Evolutionary conservation across 2,113 vertebrate genomes (phyloP).

Genomic region (Abramis brama): DNA sequence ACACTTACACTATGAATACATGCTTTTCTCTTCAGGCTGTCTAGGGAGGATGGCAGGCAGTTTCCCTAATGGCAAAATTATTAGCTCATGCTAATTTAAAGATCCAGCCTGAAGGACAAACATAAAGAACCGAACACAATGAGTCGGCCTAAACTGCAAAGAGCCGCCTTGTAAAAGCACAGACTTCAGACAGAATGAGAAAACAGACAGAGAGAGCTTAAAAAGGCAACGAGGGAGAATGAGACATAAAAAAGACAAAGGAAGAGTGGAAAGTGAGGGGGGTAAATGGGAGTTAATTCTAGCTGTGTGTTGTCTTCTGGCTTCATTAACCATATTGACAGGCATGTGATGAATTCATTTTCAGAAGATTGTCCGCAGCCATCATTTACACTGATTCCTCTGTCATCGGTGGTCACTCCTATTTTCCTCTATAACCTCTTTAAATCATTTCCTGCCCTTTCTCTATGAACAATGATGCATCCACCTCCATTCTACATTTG

Average conservation of each 20-base stretch:
- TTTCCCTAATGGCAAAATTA: constrained; percentile 70
- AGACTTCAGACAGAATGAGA: constrained; percentile 1
- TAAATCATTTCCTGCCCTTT: not conserved
- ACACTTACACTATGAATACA: not conserved
- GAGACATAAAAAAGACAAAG: constrained; percentile 37
- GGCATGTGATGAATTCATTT: constrained; percentile 74
- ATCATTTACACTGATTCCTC: constrained; percentile 60
- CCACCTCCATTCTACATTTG: not conserved
- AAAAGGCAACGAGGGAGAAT: constrained; percentile 25
- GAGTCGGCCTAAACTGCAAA: constrained; percentile 28
- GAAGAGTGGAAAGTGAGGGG: constrained; percentile 25
- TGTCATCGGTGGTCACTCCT: constrained; percentile 53
- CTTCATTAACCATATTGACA: constrained; percentile 78
- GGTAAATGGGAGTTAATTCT: constrained; percentile 73
- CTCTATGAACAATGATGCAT: not conserved
- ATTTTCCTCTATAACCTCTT: not conserved
- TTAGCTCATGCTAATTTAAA: constrained; percentile 68
- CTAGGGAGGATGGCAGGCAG: constrained; percentile 58
- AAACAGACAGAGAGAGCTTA: constrained; percentile 19
- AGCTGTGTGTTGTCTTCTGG: constrained; percentile 69
- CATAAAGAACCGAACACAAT: constrained; percentile 50
- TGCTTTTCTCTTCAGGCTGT: constrained; percentile 50
- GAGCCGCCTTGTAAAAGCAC: constrained; percentile 37
- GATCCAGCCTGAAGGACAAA: constrained; percentile 65
- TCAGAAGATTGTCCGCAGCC: constrained; percentile 67